Percentiles rank a stretch among this genome's conserved stretches.
Conservation (phyloP, 2,888 invertebrate genomes). For the Xestia sexstrigata region DNA sequence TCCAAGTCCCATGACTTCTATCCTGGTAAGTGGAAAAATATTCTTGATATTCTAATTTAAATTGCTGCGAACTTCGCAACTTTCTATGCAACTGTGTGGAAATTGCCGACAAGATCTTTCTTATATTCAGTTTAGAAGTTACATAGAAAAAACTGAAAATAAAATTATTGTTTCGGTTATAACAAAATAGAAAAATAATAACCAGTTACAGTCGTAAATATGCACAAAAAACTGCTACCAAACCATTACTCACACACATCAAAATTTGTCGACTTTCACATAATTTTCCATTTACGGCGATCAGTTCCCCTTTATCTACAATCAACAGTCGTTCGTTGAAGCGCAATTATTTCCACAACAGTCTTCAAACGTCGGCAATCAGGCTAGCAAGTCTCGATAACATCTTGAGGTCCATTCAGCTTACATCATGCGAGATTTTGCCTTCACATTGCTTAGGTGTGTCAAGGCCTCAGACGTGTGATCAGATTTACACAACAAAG, state of each 20-base stretch:
- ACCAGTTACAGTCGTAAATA: slow-evolving; percentile 5
- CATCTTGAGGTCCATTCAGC: slow-evolving; percentile 58
- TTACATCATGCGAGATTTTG: slow-evolving; percentile 69
- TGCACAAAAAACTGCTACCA: not conserved
- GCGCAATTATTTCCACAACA: slow-evolving; percentile 47
- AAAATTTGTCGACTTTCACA: slow-evolving; percentile 38
- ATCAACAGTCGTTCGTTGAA: slow-evolving; percentile 22
- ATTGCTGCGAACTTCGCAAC: not conserved
- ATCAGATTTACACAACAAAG: slow-evolving; percentile 73
- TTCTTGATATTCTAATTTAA: not conserved
- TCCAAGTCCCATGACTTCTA: slow-evolving; percentile 99
- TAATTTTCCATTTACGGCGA: slow-evolving; percentile 44
- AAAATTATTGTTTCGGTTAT: not conserved
- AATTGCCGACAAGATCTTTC: not conserved
- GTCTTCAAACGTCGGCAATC: slow-evolving; percentile 52
- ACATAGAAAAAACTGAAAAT: not conserved
- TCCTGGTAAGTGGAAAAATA: slow-evolving; percentile 94
- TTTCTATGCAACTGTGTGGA: not conserved
- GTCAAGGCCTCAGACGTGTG: slow-evolving; percentile 76
- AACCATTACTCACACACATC: slow-evolving; percentile 15
- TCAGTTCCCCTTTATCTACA: slow-evolving; percentile 44
- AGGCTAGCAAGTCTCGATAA: slow-evolving; percentile 64
- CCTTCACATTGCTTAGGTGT: slow-evolving; percentile 70
- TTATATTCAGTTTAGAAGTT: not conserved
- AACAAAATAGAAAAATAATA: not conserved